Percentiles rank a stretch among this genome's conserved stretches.
Conservation (phyloP, 2,888 invertebrate genomes). For the Drosophila lutescens region DNA sequence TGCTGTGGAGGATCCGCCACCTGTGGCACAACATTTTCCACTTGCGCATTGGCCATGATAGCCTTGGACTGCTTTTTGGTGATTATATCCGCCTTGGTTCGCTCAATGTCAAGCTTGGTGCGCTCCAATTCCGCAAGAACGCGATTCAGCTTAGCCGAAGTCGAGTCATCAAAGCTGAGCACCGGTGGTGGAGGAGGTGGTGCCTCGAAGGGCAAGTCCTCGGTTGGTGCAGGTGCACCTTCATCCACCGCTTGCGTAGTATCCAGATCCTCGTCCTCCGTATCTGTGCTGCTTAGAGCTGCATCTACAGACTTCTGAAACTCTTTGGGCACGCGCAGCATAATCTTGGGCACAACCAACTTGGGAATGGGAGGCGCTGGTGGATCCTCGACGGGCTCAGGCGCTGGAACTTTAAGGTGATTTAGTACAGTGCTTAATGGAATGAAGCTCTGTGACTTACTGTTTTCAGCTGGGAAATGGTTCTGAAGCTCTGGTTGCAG, state of each 20-base stretch:
- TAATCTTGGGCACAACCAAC: conserved; percentile 88
- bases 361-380: conserved; percentile 53
- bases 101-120: conserved; percentile 80
- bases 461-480: conserved; percentile 42
- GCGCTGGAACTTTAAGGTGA: conserved; percentile 52
- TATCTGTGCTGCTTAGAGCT: conserved; percentile 82
- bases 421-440: conserved; percentile 11
- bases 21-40: conserved; percentile 5
- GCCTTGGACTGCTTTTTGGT: conserved; percentile 51
- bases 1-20: conserved; percentile 24
- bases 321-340: conserved; percentile 88
- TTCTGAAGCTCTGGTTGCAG: not conserved
- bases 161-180: conserved; percentile 53
- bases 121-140: conserved; percentile 81
- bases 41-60: conserved; percentile 25
- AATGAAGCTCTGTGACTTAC: conserved; percentile 33
- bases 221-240: conserved; percentile 5
- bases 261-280: conserved; percentile 71
- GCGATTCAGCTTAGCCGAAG: conserved; percentile 69
- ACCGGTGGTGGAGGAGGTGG: conserved; percentile 4
- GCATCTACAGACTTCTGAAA: conserved; percentile 84
- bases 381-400: conserved; percentile 44
- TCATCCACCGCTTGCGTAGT: conserved; percentile 7
- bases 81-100: conserved; percentile 72
- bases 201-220: conserved; percentile 23